Percentiles rank a stretch among this genome's conserved stretches.
Evolutionary conservation across 2,797 vertebrate genomes (phyloP).

Genomic region (Centroberyx gerrardi): DNA sequence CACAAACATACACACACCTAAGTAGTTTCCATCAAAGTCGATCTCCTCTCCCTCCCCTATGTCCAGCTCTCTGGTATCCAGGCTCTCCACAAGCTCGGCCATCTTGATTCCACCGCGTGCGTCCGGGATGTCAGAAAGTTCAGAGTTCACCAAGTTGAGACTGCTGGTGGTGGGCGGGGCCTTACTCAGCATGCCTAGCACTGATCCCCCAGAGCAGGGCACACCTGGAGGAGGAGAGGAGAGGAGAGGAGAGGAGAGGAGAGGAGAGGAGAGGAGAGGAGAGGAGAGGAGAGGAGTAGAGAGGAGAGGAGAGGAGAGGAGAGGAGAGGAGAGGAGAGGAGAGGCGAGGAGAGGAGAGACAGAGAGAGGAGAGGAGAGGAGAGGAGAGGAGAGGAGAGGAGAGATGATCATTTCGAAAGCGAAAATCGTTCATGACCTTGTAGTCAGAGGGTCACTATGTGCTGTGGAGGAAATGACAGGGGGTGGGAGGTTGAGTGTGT

Average conservation of each 20-base stretch:
- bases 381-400: neutral
- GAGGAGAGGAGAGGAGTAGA: neutral
- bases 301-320: neutral
- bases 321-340: neutral
- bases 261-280: neutral
- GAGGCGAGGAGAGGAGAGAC: neutral
- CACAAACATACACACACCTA: constrained; percentile 72
- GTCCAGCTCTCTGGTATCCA: constrained; percentile 94
- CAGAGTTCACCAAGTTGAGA: constrained; percentile 85
- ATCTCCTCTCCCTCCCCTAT: constrained; percentile 91
- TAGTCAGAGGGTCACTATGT: too few species aligned
- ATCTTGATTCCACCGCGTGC: constrained; percentile 75
- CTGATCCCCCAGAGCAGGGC: constrained; percentile 69
- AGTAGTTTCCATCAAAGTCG: constrained; percentile 83
- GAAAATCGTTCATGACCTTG: neutral
- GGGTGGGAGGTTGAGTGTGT: neutral
- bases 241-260: neutral
- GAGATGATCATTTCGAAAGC: neutral
- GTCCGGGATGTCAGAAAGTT: constrained; percentile 64
- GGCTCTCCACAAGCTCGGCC: constrained; percentile 92
- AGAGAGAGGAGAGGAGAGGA: neutral
- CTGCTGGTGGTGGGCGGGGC: constrained; percentile 77
- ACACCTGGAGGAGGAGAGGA: constrained; percentile 52
- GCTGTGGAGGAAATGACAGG: neutral
- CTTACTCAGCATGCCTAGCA: constrained; percentile 85